A percentile compares a stretch with the other conserved stretches of the same genome.
Conservation (phyloP, 2,888 invertebrate species). For the Cephus runcator region DNA sequence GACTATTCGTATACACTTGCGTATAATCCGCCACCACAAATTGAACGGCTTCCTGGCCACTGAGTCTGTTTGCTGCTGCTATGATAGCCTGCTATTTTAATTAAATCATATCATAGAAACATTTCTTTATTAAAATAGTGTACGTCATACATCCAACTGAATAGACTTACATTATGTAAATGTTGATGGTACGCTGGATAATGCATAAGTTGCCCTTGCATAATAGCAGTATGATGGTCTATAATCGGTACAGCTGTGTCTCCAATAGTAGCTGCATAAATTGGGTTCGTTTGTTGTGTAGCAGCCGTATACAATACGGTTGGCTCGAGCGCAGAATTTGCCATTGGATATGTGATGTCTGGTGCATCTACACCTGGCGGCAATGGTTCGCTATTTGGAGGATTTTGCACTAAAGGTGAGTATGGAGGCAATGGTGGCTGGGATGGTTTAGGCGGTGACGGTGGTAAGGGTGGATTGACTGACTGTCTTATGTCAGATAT, state of each 20-base stretch:
- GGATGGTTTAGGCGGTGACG: slow-evolving; percentile 37
- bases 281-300: slow-evolving; percentile 48
- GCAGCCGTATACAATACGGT: slow-evolving; percentile 50
- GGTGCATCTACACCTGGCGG: slow-evolving; percentile 69
- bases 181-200: slow-evolving; percentile 59
- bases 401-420: slow-evolving; percentile 34
- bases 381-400: slow-evolving; percentile 62
- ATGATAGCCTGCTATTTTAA: slow-evolving; percentile 51
- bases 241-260: slow-evolving; percentile 53
- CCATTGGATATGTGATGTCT: slow-evolving; percentile 58
- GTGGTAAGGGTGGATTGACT: slow-evolving; percentile 39
- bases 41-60: slow-evolving; percentile 53
- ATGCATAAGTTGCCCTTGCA: slow-evolving; percentile 58
- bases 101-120: slow-evolving; percentile 7
- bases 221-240: slow-evolving; percentile 51
- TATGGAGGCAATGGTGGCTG: slow-evolving; percentile 41
- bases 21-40: slow-evolving; percentile 57
- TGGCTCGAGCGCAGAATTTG: slow-evolving; percentile 50
- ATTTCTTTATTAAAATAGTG: slow-evolving; percentile 6
- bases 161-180: slow-evolving; percentile 52
- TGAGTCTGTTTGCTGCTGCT: slow-evolving; percentile 54
- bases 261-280: slow-evolving; percentile 55
- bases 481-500: not conserved
- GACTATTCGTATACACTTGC: slow-evolving; percentile 55
- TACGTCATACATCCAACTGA: not conserved